phyloP scores from a whole-genome alignment of 2,797 vertebrate genomes.

The Epinephelus awoara region DNA sequence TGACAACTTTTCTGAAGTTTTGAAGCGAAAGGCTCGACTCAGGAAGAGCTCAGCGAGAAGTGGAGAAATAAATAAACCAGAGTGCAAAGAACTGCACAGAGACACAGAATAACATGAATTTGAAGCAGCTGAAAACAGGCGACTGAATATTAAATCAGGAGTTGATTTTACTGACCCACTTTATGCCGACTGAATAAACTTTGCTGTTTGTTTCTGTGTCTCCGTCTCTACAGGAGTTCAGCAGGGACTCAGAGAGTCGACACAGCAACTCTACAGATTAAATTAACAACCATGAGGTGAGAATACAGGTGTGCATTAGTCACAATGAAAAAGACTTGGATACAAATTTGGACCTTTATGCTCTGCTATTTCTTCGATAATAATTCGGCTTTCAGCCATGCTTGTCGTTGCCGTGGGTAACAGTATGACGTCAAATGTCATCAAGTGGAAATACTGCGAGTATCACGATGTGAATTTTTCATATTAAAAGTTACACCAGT shows the following conservation, averaged over 20 bases:
- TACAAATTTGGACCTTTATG: neutral
- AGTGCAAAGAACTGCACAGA: neutral
- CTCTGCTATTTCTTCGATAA: too few relatives aligned
- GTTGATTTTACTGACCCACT: conserved; percentile 34
- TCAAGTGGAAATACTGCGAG: too few relatives aligned
- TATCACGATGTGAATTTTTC: too few relatives aligned
- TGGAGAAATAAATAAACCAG: neutral
- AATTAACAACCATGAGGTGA: neutral
- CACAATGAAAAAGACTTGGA: neutral
- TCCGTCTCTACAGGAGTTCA: neutral
- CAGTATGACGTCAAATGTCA: too few relatives aligned
- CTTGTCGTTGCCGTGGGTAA: too few relatives aligned
- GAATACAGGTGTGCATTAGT: neutral
- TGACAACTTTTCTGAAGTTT: conserved; percentile 19
- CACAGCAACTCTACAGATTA: neutral
- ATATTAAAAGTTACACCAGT: too few relatives aligned
- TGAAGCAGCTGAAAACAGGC: neutral
- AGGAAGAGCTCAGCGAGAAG: neutral
- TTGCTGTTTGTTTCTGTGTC: neutral
- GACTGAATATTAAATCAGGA: conserved; percentile 28
- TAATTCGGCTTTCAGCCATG: too few relatives aligned
- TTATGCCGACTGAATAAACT: neutral
- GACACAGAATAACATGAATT: neutral
- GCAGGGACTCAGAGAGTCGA: neutral
- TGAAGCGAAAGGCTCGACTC: neutral